phyloP scores from a whole-genome alignment of 1,140 invertebrate genomes.

The Drosophila pseudoobscura region DNA sequence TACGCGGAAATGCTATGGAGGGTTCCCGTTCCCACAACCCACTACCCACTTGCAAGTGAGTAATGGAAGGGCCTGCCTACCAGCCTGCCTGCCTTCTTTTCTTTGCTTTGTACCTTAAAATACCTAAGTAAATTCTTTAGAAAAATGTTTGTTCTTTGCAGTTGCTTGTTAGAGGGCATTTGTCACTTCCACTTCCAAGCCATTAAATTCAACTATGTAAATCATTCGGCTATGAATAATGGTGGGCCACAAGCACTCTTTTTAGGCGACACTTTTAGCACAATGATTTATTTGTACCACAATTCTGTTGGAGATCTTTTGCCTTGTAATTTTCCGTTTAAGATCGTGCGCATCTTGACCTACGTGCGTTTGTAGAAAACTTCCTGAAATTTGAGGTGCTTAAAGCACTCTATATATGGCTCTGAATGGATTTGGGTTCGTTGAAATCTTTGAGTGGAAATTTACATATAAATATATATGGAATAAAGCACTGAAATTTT shows the following conservation, averaged over 20 bases:
- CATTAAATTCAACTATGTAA: background rate
- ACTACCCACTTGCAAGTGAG: background rate
- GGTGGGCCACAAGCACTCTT: background rate
- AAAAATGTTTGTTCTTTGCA: background rate
- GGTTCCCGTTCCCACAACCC: background rate
- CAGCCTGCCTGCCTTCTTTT: background rate
- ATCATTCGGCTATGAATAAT: constrained; percentile 19
- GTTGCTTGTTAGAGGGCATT: constrained; percentile 3
- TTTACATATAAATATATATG: no score
- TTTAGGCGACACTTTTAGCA: constrained; percentile 4
- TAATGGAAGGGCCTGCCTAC: constrained; percentile 14
- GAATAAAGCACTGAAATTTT: no score
- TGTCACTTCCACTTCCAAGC: constrained; percentile 14
- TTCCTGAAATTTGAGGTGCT: constrained; percentile 32
- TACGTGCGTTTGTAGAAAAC: constrained; percentile 51
- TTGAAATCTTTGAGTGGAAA: no score
- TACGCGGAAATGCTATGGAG: constrained; percentile 21
- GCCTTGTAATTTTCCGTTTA: constrained; percentile 42
- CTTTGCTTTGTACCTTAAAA: constrained; percentile 3
- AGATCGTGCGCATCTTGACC: constrained; percentile 66
- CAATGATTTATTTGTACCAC: constrained; percentile 33
- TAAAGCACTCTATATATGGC: constrained; percentile 38
- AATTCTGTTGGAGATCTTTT: constrained; percentile 32
- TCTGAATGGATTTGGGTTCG: constrained; percentile 37
- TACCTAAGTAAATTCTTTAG: constrained; percentile 15